Percentiles rank a stretch among this genome's conserved stretches.
Conservation (phyloP, 2,888 invertebrate species). For the Agriotes lineatus region DNA sequence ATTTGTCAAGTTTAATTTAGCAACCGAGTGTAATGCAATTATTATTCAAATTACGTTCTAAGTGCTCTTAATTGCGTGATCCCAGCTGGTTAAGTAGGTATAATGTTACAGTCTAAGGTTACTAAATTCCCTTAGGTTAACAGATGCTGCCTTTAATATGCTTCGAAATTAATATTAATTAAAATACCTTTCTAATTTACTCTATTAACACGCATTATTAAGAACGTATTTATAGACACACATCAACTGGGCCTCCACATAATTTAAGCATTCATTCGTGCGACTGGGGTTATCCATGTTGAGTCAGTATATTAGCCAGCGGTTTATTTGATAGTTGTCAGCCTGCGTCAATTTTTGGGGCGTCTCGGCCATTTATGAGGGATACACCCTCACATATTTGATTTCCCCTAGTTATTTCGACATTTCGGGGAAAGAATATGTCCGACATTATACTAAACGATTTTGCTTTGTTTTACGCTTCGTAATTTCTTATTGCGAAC, state of each 20-base stretch:
- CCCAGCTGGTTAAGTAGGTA: conserved; percentile 55
- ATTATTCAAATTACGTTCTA: conserved; percentile 56
- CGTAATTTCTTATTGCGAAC: conserved; percentile 42
- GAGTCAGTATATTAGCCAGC: conserved; percentile 26
- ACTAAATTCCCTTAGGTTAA: conserved; percentile 53
- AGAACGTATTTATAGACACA: conserved; percentile 38
- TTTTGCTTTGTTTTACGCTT: conserved; percentile 54
- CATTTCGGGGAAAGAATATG: conserved; percentile 34
- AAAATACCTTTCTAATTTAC: conserved; percentile 49
- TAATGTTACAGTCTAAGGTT: conserved; percentile 54
- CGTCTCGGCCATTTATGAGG: conserved; percentile 37
- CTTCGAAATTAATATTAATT: conserved; percentile 50
- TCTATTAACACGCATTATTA: conserved; percentile 44
- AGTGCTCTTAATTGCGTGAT: conserved; percentile 56
- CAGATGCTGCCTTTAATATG: conserved; percentile 50
- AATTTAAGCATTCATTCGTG: conserved; percentile 19
- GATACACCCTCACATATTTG: conserved; percentile 38
- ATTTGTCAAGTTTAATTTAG: conserved; percentile 52
- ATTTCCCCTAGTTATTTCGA: conserved; percentile 35
- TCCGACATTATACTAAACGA: conserved; percentile 29
- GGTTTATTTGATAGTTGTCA: conserved; percentile 40
- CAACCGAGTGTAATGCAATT: conserved; percentile 51
- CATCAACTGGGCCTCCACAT: conserved; percentile 3
- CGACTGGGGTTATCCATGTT: not conserved
- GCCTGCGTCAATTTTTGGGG: conserved; percentile 39